These are phyloP conservation scores for Clarias platycephalus DNA, from an alignment of 2,797 vertebrate species.

Conservation along the genomic window DNA sequence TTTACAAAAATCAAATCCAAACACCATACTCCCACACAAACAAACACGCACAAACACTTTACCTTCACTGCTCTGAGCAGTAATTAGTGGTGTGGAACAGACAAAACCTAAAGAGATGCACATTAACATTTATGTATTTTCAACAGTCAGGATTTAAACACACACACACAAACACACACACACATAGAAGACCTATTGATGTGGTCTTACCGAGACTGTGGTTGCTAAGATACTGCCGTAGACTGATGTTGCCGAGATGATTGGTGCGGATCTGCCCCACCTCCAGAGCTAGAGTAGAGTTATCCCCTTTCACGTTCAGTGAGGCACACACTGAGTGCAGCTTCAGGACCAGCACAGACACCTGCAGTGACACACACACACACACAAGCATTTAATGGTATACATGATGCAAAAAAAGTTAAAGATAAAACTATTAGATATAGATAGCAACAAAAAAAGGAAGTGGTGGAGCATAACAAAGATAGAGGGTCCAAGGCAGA, in stretches of 20 bases:
- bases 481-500: not conserved
- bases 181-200: not conserved
- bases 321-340: conserved; percentile 85
- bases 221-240: conserved; percentile 91
- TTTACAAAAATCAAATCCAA: conserved; percentile 19
- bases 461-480: not conserved
- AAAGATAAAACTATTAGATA: not conserved
- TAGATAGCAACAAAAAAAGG: not conserved
- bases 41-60: not conserved
- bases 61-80: conserved; percentile 74
- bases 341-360: conserved; percentile 94
- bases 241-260: conserved; percentile 90
- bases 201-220: conserved; percentile 85
- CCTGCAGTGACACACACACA: conserved; percentile 66
- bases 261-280: conserved; percentile 83
- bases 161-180: conserved; percentile 14
- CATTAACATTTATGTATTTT: conserved; percentile 25
- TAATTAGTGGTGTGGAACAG: conserved; percentile 70
- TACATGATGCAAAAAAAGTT: conserved; percentile 2
- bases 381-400: not conserved
- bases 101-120: conserved; percentile 72
- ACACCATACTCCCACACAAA: conserved; percentile 38
- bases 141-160: not conserved
- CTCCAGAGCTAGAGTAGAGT: conserved; percentile 84
- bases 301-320: conserved; percentile 88